Evolutionary conservation across 2,888 invertebrate species (phyloP).

Genomic region (Bedellia somnulentella): DNA sequence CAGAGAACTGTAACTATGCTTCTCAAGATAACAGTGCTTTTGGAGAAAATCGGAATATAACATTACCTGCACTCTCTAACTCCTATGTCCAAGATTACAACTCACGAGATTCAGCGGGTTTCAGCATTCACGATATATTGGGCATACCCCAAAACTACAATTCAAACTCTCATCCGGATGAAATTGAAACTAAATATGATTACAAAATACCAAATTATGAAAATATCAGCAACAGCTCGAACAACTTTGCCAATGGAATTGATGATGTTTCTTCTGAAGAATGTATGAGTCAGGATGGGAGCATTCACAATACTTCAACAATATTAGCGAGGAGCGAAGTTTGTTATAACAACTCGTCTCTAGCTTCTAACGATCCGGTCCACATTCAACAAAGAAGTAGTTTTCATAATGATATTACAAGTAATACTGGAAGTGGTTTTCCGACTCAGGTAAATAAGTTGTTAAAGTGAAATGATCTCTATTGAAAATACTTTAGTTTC

Average conservation of each 20-base stretch:
- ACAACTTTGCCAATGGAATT: constrained; percentile 30
- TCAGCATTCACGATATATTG: constrained; percentile 53
- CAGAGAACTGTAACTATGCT: constrained; percentile 27
- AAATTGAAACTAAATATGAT: constrained; percentile 31
- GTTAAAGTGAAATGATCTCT: too few relatives aligned
- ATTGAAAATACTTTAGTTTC: too few relatives aligned
- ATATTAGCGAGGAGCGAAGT: constrained; percentile 20
- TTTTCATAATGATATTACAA: constrained; percentile 23
- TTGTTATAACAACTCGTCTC: constrained; percentile 27
- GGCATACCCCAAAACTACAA: constrained; percentile 41
- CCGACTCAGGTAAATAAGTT: constrained; percentile 36
- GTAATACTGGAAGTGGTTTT: constrained; percentile 35
- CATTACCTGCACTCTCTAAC: constrained; percentile 26
- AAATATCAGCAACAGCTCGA: constrained; percentile 38
- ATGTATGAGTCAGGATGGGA: constrained; percentile 22
- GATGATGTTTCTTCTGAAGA: constrained; percentile 30
- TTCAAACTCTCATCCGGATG: constrained; percentile 20
- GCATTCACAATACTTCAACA: constrained; percentile 5
- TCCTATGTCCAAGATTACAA: constrained; percentile 45
- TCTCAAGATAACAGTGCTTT: constrained; percentile 24
- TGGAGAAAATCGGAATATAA: constrained; percentile 30
- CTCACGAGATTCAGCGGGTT: constrained; percentile 49
- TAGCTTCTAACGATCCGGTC: constrained; percentile 28
- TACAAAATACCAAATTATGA: constrained; percentile 41
- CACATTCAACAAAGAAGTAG: constrained; percentile 29